Conservation (phyloP, 2,888 invertebrate genomes). For the Troides helena region DNA sequence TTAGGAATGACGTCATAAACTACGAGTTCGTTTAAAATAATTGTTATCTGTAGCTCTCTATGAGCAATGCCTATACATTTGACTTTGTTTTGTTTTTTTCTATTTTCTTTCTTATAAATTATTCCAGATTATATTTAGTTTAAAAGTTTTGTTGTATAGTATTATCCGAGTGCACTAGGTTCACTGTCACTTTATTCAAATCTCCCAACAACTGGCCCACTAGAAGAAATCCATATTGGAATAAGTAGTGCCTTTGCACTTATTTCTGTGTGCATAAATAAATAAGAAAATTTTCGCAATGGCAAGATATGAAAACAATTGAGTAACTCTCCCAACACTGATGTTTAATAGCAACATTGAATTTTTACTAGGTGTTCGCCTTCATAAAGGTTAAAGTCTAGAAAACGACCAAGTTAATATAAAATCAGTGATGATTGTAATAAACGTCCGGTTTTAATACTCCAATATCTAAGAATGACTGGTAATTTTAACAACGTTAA, state of each 20-base stretch:
- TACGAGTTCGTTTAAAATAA: conserved; percentile 54
- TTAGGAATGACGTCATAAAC: conserved; percentile 60
- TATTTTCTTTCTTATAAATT: conserved; percentile 40
- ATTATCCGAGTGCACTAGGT: too few species aligned
- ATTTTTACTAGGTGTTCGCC: not conserved
- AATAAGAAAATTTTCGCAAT: conserved; percentile 50
- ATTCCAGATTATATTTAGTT: too few species aligned
- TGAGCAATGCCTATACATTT: too few species aligned
- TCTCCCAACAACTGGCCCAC: too few species aligned
- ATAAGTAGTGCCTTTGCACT: too few species aligned
- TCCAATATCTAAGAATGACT: too few species aligned
- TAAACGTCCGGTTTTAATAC: conserved; percentile 48
- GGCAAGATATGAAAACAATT: conserved; percentile 48
- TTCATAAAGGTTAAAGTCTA: conserved; percentile 40
- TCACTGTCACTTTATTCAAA: too few species aligned
- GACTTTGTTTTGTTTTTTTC: conserved; percentile 40
- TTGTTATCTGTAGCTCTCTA: too few species aligned
- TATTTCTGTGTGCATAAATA: too few species aligned
- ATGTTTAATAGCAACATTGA: not conserved
- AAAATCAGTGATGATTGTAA: conserved; percentile 54
- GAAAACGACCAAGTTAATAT: conserved; percentile 48
- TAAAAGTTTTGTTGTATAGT: too few species aligned
- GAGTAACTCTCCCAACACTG: conserved; percentile 45
- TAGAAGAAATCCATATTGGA: too few species aligned
- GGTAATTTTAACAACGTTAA: too few species aligned